These are phyloP conservation scores for Poeciliopsis prolifica DNA, from an alignment of 2,113 vertebrate species.

Conservation along the genomic window DNA sequence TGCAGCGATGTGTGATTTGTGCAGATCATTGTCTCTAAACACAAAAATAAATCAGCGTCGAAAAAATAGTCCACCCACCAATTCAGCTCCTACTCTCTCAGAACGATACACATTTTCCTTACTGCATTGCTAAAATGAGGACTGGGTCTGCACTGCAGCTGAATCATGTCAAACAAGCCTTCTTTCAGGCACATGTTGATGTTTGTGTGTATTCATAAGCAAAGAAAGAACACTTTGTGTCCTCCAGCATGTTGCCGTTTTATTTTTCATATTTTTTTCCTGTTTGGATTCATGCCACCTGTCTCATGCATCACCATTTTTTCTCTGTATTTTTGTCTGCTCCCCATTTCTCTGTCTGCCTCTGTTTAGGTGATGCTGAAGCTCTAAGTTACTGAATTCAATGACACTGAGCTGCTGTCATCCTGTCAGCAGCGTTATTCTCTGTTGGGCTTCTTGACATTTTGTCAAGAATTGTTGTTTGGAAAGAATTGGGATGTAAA, in stretches of 20 bases:
- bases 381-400: slow-evolving; percentile 14
- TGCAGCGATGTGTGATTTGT: slow-evolving; percentile 27
- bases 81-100: slow-evolving; percentile 34
- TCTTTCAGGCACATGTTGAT: slow-evolving; percentile 1
- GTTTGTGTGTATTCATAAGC: slow-evolving; percentile 2
- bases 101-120: background rate
- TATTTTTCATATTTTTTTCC: slow-evolving; percentile 1
- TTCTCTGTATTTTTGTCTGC: background rate
- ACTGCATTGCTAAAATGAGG: background rate
- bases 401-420: background rate
- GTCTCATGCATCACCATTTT: background rate
- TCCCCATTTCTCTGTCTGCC: background rate
- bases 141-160: slow-evolving; percentile 14
- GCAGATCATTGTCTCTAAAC: slow-evolving; percentile 37
- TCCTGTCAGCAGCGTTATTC: slow-evolving; percentile 6
- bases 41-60: slow-evolving; percentile 62
- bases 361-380: slow-evolving; percentile 7
- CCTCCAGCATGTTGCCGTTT: slow-evolving; percentile 12
- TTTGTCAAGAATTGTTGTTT: slow-evolving; percentile 5
- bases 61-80: slow-evolving; percentile 67
- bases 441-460: slow-evolving; percentile 29
- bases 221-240: background rate
- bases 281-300: slow-evolving; percentile 15
- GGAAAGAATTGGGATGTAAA: slow-evolving; percentile 31
- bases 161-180: slow-evolving; percentile 11